phyloP scores from a whole-genome alignment of 2,797 vertebrate species.

The Gymnopithys bicolor region DNA sequence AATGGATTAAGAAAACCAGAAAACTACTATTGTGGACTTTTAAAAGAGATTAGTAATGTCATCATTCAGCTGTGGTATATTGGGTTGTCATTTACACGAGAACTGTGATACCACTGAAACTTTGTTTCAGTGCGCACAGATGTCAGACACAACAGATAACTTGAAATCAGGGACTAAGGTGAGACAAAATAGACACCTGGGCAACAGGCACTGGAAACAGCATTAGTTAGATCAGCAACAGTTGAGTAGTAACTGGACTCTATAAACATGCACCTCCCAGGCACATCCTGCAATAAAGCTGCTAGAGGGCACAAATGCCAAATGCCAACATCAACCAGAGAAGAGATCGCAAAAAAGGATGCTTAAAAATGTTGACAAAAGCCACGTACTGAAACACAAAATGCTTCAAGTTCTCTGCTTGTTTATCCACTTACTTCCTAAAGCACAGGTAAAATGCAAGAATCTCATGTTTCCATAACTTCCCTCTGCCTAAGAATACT shows the following conservation, averaged over 20 bases:
- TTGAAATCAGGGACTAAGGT: neutral
- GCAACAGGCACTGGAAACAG: neutral
- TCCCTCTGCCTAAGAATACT: neutral
- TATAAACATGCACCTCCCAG: neutral
- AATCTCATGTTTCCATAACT: neutral
- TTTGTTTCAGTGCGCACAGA: neutral
- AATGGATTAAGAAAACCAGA: neutral
- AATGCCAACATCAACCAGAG: neutral
- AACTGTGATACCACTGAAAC: neutral
- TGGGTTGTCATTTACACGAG: neutral
- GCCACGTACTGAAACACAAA: neutral
- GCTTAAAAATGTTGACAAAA: neutral
- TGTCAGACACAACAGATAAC: neutral
- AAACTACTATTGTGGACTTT: neutral
- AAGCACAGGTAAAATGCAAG: neutral
- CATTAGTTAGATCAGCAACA: neutral
- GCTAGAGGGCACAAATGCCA: neutral
- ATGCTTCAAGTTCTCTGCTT: neutral
- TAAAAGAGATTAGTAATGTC: neutral
- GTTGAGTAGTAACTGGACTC: neutral
- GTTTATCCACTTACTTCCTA: neutral
- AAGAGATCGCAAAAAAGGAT: neutral
- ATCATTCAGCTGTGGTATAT: neutral
- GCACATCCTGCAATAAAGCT: neutral
- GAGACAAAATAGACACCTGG: neutral